Conservation (phyloP, 2,113 vertebrate species). For the Bubalus kerabau region DNA sequence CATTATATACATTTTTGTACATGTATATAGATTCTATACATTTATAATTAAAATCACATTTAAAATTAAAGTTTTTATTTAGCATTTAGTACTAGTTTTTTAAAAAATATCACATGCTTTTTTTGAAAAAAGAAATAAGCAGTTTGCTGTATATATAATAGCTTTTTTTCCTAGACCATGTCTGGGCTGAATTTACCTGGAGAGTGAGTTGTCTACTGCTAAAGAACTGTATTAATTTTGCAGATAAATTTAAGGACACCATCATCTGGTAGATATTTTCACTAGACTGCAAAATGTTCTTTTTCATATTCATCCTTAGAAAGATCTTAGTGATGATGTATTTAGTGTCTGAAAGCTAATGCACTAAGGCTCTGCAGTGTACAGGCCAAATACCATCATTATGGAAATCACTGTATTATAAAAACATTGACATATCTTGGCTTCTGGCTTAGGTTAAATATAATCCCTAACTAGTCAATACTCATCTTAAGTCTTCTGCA, state of each 20-base stretch:
- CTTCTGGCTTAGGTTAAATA: conserved; percentile 10
- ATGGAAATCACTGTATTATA: not conserved
- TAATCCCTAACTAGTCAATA: not conserved
- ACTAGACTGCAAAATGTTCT: not conserved
- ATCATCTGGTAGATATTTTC: conserved; percentile 10
- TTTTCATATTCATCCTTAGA: conserved; percentile 12
- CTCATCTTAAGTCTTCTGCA: not conserved
- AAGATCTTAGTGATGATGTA: not conserved
- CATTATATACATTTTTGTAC: not conserved
- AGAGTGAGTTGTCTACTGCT: conserved; percentile 56
- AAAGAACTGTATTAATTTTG: conserved; percentile 52
- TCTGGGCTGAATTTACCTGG: conserved; percentile 69
- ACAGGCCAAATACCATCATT: not conserved
- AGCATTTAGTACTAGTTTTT: not conserved
- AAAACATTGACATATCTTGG: not conserved
- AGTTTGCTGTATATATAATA: conserved; percentile 55
- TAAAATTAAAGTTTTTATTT: conserved; percentile 29
- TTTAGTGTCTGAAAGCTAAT: not conserved
- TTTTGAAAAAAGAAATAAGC: not conserved
- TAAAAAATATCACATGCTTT: not conserved
- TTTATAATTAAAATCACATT: not conserved
- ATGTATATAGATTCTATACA: not conserved
- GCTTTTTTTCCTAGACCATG: conserved; percentile 60
- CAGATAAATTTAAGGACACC: conserved; percentile 35
- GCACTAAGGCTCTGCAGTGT: not conserved